Percentiles rank a stretch among this genome's conserved stretches.
phyloP scores from a whole-genome alignment of 2,113 vertebrate species.

The Rousettus leschenaultii region DNA sequence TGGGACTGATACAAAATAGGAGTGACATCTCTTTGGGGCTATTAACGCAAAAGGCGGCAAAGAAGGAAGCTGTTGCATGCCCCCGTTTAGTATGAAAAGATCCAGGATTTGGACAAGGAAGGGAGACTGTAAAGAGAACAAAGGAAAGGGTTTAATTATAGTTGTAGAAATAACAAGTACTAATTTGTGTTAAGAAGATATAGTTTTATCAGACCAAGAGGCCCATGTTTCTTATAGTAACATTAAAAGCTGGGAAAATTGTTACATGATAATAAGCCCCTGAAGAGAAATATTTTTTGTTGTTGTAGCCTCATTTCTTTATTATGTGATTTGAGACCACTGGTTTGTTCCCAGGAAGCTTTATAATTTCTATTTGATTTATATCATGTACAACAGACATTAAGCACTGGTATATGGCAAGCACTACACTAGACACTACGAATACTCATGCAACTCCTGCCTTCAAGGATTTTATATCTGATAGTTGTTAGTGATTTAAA shows the following conservation, averaged over 20 bases:
- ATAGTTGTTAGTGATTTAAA: not conserved
- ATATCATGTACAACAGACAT: not conserved
- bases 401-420: not conserved
- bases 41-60: not conserved
- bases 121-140: not conserved
- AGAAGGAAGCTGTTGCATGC: not conserved
- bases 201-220: not conserved
- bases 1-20: not conserved
- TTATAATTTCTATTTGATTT: not conserved
- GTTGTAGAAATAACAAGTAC: not conserved
- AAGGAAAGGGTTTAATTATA: not conserved
- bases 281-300: not conserved
- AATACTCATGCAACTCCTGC: not conserved
- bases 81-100: not conserved
- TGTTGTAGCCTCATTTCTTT: not conserved
- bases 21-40: not conserved
- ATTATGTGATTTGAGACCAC: not conserved
- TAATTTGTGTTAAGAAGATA: not conserved
- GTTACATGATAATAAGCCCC: not conserved
- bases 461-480: not conserved
- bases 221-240: not conserved
- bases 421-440: accelerated
- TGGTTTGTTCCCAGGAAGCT: not conserved
- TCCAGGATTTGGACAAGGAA: not conserved
- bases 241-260: not conserved